Percentiles rank a stretch among this genome's conserved stretches.
These are phyloP conservation scores for Nematopogon swammerdamellus DNA, from an alignment of 2,888 invertebrate species.

Conservation along the genomic window DNA sequence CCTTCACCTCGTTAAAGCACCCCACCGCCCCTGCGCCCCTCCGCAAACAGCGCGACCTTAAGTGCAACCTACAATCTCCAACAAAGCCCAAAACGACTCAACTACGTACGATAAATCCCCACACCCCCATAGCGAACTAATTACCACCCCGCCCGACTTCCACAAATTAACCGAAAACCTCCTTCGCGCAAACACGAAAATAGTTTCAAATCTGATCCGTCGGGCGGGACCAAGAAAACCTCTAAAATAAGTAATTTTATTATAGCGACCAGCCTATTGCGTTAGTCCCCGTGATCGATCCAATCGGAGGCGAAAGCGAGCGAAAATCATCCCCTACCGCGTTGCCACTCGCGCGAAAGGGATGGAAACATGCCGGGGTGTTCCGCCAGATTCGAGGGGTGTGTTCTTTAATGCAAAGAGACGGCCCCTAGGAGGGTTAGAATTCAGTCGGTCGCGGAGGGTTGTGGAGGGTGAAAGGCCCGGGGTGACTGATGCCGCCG, in stretches of 20 bases:
- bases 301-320: not conserved
- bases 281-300: not conserved
- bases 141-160: conserved; percentile 1
- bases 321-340: not conserved
- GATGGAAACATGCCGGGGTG: not conserved
- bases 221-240: not conserved
- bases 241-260: not conserved
- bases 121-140: conserved; percentile 3
- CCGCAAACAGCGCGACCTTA: not conserved
- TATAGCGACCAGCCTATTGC: not conserved
- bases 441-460: too few relatives aligned
- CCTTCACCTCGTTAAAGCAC: not conserved
- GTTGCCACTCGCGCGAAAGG: not conserved
- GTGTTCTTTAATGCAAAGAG: not conserved
- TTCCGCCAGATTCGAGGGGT: conserved; percentile 1
- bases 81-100: not conserved
- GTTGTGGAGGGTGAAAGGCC: too few relatives aligned
- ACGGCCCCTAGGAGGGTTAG: not conserved
- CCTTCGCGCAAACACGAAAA: not conserved
- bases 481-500: too few relatives aligned
- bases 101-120: conserved; percentile 1
- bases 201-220: not conserved
- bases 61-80: not conserved
- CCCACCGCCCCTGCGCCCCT: not conserved
- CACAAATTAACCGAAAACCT: conserved; percentile 4